A percentile compares a stretch with the other conserved stretches of the same genome.
Evolutionary conservation across 2,888 invertebrate genomes (phyloP).

Genomic region (Furcula furcula): DNA sequence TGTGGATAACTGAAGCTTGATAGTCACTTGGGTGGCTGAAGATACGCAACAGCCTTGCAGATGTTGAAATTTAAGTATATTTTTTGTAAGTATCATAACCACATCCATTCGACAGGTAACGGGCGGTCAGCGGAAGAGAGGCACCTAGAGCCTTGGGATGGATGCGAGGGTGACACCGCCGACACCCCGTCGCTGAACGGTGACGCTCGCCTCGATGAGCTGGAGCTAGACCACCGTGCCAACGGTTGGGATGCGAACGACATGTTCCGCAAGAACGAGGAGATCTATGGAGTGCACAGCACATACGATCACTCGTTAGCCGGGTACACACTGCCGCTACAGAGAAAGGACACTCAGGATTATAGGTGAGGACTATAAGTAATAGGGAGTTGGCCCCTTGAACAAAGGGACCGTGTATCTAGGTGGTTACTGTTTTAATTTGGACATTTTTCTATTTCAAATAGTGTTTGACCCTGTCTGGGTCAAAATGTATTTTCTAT

Average conservation of each 20-base stretch:
- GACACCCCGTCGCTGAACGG: constrained; percentile 80
- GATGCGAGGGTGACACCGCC: constrained; percentile 74
- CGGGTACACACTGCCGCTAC: constrained; percentile 95
- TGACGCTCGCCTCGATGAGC: constrained; percentile 84
- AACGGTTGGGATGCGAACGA: constrained; percentile 99
- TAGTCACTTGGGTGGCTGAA: too few relatives aligned
- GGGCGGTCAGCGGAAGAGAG: constrained; percentile 83
- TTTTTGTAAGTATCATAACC: too few relatives aligned
- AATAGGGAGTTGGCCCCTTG: too few relatives aligned
- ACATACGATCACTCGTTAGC: constrained; percentile 95
- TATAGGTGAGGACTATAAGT: constrained; percentile 85
- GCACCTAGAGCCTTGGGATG: constrained; percentile 95
- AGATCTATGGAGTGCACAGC: constrained; percentile 94
- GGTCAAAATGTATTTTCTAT: too few relatives aligned
- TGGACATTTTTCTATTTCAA: too few relatives aligned
- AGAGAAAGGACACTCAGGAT: constrained; percentile 93
- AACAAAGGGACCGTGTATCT: neutral
- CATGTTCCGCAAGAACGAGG: constrained; percentile 97
- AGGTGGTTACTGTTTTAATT: too few relatives aligned
- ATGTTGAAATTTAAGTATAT: too few relatives aligned
- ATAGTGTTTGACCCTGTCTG: too few relatives aligned
- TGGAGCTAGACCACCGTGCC: constrained; percentile 87
- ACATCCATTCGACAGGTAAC: constrained; percentile 53
- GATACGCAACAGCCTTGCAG: too few relatives aligned
- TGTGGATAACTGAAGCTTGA: too few relatives aligned